Conservation (phyloP, 2,113 vertebrate species). For the Spea bombifrons region DNA sequence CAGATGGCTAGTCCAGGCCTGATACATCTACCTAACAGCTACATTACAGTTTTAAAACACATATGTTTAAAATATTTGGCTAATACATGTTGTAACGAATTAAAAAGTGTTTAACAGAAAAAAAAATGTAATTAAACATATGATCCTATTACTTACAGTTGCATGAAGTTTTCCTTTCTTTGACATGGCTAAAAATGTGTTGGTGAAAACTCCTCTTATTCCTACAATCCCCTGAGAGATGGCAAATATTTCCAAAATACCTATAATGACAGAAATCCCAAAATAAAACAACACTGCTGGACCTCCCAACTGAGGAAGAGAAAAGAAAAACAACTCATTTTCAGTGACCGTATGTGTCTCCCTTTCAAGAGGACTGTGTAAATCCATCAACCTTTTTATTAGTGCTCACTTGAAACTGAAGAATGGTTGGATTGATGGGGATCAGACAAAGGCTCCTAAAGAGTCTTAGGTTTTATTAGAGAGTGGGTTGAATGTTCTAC, state of each 20-base stretch:
- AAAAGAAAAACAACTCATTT: slow-evolving; percentile 36
- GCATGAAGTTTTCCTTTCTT: slow-evolving; percentile 94
- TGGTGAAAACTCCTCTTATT: slow-evolving; percentile 95
- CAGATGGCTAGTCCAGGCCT: too few species aligned
- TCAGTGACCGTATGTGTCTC: background rate
- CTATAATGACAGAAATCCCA: slow-evolving; percentile 83
- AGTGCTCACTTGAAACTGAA: slow-evolving; percentile 39
- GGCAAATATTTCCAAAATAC: slow-evolving; percentile 97
- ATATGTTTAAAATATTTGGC: background rate
- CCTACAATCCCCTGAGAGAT: slow-evolving; percentile 96
- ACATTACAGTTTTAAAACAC: background rate
- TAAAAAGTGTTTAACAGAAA: slow-evolving; percentile 33
- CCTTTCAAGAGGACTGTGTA: background rate
- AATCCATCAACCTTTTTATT: slow-evolving; percentile 41
- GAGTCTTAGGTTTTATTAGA: too few species aligned
- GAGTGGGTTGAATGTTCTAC: too few species aligned
- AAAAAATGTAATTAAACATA: background rate
- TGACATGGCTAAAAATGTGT: slow-evolving; percentile 98
- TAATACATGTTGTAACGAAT: slow-evolving; percentile 32
- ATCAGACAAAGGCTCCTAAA: background rate
- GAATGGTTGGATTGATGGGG: slow-evolving; percentile 23
- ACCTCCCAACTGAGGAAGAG: background rate
- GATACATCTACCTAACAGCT: too few species aligned
- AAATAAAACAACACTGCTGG: slow-evolving; percentile 69
- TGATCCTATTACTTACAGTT: slow-evolving; percentile 79